These are phyloP conservation scores for Entomobrya multifasciata DNA, from an alignment of 2,888 invertebrate genomes.

Conservation along the genomic window DNA sequence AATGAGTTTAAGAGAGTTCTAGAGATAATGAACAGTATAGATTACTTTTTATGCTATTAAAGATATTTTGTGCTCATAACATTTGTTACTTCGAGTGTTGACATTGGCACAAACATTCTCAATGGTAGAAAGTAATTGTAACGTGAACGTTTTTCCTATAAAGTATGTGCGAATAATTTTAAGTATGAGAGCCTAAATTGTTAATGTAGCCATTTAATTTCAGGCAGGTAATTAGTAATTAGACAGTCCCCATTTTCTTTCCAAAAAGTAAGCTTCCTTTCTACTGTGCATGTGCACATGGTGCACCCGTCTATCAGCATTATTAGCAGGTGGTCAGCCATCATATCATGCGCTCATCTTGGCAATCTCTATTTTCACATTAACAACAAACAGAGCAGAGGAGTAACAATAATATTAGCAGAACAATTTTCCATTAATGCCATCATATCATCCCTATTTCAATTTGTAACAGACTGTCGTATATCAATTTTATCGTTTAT, in stretches of 20 bases:
- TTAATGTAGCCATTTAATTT: conserved; percentile 47
- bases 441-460: conserved; percentile 37
- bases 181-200: conserved; percentile 4
- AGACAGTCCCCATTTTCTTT: conserved; percentile 42
- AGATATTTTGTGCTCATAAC: not conserved
- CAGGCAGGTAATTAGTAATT: conserved; percentile 53
- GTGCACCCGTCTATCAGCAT: not conserved
- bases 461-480: conserved; percentile 43
- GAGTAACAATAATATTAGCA: conserved; percentile 4
- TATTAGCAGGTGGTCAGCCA: not conserved
- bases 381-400: not conserved
- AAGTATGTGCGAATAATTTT: conserved; percentile 41
- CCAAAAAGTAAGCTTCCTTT: conserved; percentile 14
- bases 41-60: conserved; percentile 16
- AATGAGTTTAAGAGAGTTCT: not conserved
- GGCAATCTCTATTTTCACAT: not conserved
- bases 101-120: conserved; percentile 40
- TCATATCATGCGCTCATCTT: not conserved
- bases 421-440: not conserved
- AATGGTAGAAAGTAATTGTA: conserved; percentile 46
- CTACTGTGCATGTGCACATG: not conserved
- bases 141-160: conserved; percentile 36
- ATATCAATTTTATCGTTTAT: conserved; percentile 43
- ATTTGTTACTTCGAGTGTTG: conserved; percentile 53
- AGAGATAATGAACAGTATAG: conserved; percentile 3